These are phyloP conservation scores for Drosophila formosana DNA, from an alignment of 2,888 invertebrate genomes.

Conservation along the genomic window DNA sequence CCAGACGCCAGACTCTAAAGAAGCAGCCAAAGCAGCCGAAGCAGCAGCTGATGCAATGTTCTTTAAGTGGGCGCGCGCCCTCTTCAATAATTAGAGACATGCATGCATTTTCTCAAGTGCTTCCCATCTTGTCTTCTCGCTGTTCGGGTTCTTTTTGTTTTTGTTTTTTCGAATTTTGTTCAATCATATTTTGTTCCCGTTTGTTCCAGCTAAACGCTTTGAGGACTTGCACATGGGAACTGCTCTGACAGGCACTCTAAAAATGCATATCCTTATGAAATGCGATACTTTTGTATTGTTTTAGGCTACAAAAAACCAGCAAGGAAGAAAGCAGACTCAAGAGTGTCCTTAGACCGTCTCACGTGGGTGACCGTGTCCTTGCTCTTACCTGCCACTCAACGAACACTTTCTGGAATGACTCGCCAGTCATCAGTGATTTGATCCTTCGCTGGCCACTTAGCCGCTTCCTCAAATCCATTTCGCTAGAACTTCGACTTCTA, in stretches of 20 bases:
- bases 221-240: slow-evolving; percentile 68
- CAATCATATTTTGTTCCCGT: slow-evolving; percentile 22
- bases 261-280: slow-evolving; percentile 70
- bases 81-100: slow-evolving; percentile 72
- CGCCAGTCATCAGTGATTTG: slow-evolving; percentile 59
- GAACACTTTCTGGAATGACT: slow-evolving; percentile 4
- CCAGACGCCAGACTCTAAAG: slow-evolving; percentile 14
- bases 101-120: slow-evolving; percentile 54
- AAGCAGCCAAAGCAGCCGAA: slow-evolving; percentile 32
- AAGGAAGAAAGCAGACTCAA: slow-evolving; percentile 38
- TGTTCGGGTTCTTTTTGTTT: slow-evolving; percentile 11
- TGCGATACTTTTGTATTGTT: slow-evolving; percentile 65
- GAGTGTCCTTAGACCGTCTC: slow-evolving; percentile 31
- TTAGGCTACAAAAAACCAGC: slow-evolving; percentile 24
- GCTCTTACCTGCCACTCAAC: slow-evolving; percentile 57
- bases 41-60: slow-evolving; percentile 33
- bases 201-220: slow-evolving; percentile 1
- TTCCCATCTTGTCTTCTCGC: slow-evolving; percentile 51
- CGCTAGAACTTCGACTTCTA: slow-evolving; percentile 56
- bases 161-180: slow-evolving; percentile 33
- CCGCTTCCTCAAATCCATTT: slow-evolving; percentile 47
- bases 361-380: slow-evolving; percentile 55
- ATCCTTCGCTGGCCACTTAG: slow-evolving; percentile 66
- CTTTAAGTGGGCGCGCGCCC: slow-evolving; percentile 68
- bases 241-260: slow-evolving; percentile 15